Evolutionary conservation across 2,113 vertebrate genomes (phyloP), one percentile per base, ranked within the genome.

Genomic region (Madoqua kirkii): DNA sequence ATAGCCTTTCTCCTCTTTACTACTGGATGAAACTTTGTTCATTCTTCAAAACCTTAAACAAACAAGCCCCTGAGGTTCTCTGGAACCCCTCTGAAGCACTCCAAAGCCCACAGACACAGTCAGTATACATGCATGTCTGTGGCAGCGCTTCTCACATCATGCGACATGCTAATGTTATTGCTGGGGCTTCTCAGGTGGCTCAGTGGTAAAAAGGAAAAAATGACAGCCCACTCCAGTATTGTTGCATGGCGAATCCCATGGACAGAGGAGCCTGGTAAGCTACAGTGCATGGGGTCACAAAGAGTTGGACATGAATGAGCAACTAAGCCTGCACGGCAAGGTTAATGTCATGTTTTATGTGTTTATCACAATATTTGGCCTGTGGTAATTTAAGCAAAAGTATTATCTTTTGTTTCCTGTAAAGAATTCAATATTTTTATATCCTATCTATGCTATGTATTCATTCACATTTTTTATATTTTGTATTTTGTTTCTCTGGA

Each of bases 291-390:
- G 33, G 33, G 33, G 8, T 67, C 64, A 36, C 64, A 67, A 21
- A 67, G 8, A 21, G 17, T 1, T 67, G 33, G 17, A 36, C 64
- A 67, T 10, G 17, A 67, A 21, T 36, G 64, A 67, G 17, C 64
- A 36, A 67, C 33, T 36, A 67, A 71, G n/a, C 1, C 0, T 71
- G 19, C 17, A 36, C 0, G 1, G 64, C 64, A 2, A 2, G 7
- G 17, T 29, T n/a, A 64, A 40, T 64, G 0, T 13, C 57, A 12
- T 27, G 31, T 67, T 82, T 67, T 21, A 81, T 13, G 7, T 33
- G 8, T 36, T 92, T 92, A 67, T 78, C n/a, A 40, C 21, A 54
- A 23, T 67, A 5, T 10, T 40, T 64, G 31, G 16, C 5, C 33
- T 59, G 14, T 59, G 43, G 21, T 27, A 12, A 85, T 48, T 52